Percentiles rank a stretch among this genome's conserved stretches.
Evolutionary conservation across 30 jellyfish, hydroid and myxozoan genomes (phyloP).

Genomic region (Rhopilema esculentum): DNA sequence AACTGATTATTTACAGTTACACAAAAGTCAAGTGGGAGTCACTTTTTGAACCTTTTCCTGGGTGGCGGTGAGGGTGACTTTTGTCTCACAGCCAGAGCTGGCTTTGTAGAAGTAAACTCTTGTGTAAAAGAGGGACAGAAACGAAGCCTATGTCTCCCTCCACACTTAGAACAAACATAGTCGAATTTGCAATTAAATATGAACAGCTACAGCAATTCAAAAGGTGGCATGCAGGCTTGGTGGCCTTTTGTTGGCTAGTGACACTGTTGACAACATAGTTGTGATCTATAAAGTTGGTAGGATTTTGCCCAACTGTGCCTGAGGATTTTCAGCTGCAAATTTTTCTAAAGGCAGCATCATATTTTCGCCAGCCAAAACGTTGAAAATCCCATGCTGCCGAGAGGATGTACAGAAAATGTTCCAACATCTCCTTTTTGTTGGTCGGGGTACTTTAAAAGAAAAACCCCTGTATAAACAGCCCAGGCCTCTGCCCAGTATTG

Average conservation of each 20-base stretch:
- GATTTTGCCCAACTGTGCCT: background rate
- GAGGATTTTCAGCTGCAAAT: background rate
- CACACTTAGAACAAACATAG: constrained; percentile 8
- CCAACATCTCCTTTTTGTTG: background rate
- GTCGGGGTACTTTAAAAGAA: constrained; percentile 2
- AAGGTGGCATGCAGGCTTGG: constrained; percentile 4
- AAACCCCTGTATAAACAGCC: constrained; percentile 6
- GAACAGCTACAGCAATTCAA: constrained; percentile 24
- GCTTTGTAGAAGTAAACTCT: background rate
- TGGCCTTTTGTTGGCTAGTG: background rate
- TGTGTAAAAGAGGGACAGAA: background rate
- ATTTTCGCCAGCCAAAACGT: constrained; percentile 17
- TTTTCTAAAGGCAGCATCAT: constrained; percentile 16
- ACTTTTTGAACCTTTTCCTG: background rate
- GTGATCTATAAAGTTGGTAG: constrained; percentile 25
- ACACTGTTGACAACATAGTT: background rate
- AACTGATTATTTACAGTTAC: too few species aligned
- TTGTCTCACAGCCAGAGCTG: background rate
- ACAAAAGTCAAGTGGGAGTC: background rate
- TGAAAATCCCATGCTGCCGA: background rate
- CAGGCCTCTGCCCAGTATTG: constrained; percentile 53
- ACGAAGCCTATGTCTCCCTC: background rate
- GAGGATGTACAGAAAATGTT: background rate
- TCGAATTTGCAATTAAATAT: background rate
- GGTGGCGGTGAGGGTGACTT: background rate